Evolutionary conservation across 2,113 vertebrate species (phyloP), one percentile per base, ranked within the genome.

Genomic region (Burhinus oedicnemus): DNA sequence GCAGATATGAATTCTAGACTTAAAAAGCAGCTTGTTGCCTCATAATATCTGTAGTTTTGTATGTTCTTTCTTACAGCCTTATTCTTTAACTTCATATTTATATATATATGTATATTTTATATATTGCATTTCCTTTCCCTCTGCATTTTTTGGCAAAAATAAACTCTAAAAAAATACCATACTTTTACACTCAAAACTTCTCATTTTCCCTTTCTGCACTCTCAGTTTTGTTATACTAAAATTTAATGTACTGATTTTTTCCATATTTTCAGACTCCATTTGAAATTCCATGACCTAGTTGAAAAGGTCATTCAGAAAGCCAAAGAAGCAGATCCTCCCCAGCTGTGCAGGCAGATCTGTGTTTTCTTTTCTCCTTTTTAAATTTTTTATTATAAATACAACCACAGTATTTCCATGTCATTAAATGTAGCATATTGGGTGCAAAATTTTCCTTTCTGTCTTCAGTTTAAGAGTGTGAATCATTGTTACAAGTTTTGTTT

Each of bases 1-100:
- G 44, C 49, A 90, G 84, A 71, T 80, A 45, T 0, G n/a, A 93
- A 82, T 79, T 89, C 61, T 77, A 64, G 34, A 55, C 36, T 87
- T 85, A 85, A 83, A 91, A 95, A 91, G 44, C 62, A 62, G 70
- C 54, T 81, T 74, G 45, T 94, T 96, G 27, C 51, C 69, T 94
- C 44, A 47, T 74, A 83, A 11, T 66, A 38, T 60, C 65, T 52
- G 20, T 58, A 32, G 13, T 45, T 22, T 83, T 47, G 29, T 85
- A 14, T 40, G 29, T 77, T 89, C 49, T 52, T 89, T 89, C 25
- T 38, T 77, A 42, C 42, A 77, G 34, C 45, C 20, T 58, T 85
- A 13, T 88, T 83, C n/a, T 66, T 87, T 58, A 74, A 61, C 38
- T 78, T 89, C 18, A 2, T 70, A 60, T 79, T 78, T 89, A 60